A percentile compares a stretch with the other conserved stretches of the same genome.
phyloP scores from a whole-genome alignment of 2,797 vertebrate genomes.

The Macrochelys suwanniensis region DNA sequence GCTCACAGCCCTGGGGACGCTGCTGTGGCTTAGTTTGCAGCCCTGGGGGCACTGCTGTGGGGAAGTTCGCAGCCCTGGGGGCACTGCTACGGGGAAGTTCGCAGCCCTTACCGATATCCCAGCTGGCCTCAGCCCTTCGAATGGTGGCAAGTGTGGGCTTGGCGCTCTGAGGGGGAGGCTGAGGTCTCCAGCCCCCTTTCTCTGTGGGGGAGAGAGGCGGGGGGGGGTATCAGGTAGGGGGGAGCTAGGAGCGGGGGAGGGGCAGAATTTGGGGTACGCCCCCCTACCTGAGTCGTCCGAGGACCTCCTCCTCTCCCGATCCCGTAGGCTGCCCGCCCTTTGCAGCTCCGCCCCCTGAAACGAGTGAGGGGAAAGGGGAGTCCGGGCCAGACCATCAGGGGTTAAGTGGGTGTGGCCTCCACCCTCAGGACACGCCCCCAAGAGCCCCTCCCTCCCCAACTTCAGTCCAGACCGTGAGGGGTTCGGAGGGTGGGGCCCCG shows the following conservation, averaged over 20 bases:
- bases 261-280: background rate
- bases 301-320: slow-evolving; percentile 68
- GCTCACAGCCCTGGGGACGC: background rate
- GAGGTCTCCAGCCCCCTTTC: slow-evolving; percentile 79
- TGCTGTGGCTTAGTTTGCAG: rapidly evolving
- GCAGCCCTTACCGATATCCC: slow-evolving; percentile 71
- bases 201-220: slow-evolving; percentile 22
- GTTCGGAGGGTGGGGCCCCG: background rate
- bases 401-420: background rate
- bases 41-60: background rate
- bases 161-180: slow-evolving; percentile 84
- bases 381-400: background rate
- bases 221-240: background rate
- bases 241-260: background rate
- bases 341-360: slow-evolving; percentile 65
- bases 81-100: background rate
- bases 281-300: slow-evolving; percentile 70
- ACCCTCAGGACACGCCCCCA: background rate
- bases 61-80: background rate
- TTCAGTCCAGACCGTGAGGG: background rate
- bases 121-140: slow-evolving; percentile 85
- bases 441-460: background rate
- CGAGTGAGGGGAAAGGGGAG: background rate
- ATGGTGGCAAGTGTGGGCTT: slow-evolving; percentile 85
- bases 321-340: slow-evolving; percentile 46